These are phyloP conservation scores for Gryon sp. DNA, from an alignment of 1,140 invertebrate genomes.

Conservation along the genomic window DNA sequence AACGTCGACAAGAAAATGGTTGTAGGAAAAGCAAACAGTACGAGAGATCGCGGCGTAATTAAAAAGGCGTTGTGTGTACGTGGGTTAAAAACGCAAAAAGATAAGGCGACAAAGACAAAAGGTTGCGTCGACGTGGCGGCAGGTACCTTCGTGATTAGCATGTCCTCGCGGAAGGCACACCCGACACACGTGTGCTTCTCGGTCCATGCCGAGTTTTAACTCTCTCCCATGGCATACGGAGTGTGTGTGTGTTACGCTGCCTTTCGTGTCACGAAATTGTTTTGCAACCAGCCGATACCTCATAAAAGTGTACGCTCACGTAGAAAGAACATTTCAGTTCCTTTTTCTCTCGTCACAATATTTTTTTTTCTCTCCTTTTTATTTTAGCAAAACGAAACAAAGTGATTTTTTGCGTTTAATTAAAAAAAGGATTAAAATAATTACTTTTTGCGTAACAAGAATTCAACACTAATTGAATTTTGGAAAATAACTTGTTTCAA, in stretches of 20 bases:
- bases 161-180: slow-evolving; percentile 70
- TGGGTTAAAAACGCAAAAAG: slow-evolving; percentile 60
- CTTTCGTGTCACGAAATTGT: slow-evolving; percentile 51
- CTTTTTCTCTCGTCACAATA: not conserved
- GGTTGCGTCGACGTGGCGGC: slow-evolving; percentile 59
- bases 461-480: no score
- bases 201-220: slow-evolving; percentile 39
- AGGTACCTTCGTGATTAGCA: slow-evolving; percentile 69
- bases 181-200: slow-evolving; percentile 62
- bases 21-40: slow-evolving; percentile 41
- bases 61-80: slow-evolving; percentile 45
- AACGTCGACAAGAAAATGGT: slow-evolving; percentile 43
- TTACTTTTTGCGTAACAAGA: no score
- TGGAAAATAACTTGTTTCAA: no score
- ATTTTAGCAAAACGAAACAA: not conserved
- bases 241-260: slow-evolving; percentile 19
- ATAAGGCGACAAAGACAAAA: slow-evolving; percentile 64
- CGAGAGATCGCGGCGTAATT: slow-evolving; percentile 44
- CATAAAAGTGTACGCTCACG: slow-evolving; percentile 40
- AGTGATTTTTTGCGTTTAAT: not conserved
- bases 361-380: not conserved
- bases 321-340: slow-evolving; percentile 16
- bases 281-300: slow-evolving; percentile 54
- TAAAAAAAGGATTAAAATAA: no score
- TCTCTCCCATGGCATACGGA: slow-evolving; percentile 16